phyloP scores from a whole-genome alignment of 1,140 invertebrate species.

The Musca vetustissima region DNA sequence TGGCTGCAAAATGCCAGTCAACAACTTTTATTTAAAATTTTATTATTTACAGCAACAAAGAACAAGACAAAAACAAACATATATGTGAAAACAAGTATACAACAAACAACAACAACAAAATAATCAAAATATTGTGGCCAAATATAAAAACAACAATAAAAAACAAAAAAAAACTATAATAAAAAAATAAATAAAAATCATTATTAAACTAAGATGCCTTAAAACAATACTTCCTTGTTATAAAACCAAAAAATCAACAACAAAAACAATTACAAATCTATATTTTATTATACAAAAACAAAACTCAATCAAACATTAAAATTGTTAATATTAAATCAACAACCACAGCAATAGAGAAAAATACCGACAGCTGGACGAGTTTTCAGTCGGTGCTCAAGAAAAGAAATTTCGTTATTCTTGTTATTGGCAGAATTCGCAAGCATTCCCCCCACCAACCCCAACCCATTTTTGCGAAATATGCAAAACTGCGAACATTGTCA shows the following conservation, averaged over 20 bases:
- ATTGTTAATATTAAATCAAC: neutral
- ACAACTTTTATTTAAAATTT: no score
- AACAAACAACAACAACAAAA: neutral
- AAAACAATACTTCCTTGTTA: conserved; percentile 24
- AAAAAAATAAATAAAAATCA: conserved; percentile 4
- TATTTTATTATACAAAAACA: conserved; percentile 2
- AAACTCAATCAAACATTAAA: neutral
- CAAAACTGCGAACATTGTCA: conserved; percentile 17
- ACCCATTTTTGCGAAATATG: neutral
- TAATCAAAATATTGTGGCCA: neutral
- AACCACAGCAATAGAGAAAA: neutral
- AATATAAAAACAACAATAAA: neutral
- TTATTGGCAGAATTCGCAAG: no score
- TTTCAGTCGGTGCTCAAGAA: neutral
- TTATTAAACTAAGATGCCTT: conserved; percentile 22
- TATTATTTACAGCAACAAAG: neutral
- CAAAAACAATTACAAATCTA: neutral
- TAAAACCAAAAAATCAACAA: conserved; percentile 7
- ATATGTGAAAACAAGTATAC: neutral
- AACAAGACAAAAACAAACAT: no score
- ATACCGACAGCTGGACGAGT: neutral
- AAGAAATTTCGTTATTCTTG: neutral
- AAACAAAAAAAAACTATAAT: neutral
- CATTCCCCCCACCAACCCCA: no score
- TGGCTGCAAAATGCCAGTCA: no score